Conservation (phyloP, 1,140 invertebrate genomes). For the Bombus fervidus region DNA sequence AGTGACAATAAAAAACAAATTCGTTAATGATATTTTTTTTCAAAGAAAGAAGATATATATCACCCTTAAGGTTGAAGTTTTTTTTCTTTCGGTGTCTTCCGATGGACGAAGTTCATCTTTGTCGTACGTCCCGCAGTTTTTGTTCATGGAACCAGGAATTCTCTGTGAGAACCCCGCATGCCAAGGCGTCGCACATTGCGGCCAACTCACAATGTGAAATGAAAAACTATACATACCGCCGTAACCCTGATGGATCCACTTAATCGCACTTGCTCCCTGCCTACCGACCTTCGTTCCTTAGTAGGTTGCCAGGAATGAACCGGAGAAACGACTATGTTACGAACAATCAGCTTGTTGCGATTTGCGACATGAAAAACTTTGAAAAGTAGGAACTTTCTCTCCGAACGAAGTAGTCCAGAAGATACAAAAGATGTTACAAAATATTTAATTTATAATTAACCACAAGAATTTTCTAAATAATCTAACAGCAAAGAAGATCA, state of each 20-base stretch:
- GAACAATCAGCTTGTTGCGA: neutral
- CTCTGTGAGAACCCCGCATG: constrained; percentile 75
- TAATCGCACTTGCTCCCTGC: constrained; percentile 53
- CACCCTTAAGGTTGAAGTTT: neutral
- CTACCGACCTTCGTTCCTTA: constrained; percentile 22
- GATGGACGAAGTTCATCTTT: constrained; percentile 8
- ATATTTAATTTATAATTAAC: no score
- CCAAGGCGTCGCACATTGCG: constrained; percentile 74
- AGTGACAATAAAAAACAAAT: neutral
- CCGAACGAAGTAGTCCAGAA: neutral
- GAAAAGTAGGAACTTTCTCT: neutral
- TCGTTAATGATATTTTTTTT: neutral
- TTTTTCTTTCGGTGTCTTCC: constrained; percentile 1
- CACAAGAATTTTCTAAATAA: no score
- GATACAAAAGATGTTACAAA: no score
- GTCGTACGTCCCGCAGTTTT: constrained; percentile 59
- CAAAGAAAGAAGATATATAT: neutral
- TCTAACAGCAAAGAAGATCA: no score
- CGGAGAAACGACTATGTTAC: neutral
- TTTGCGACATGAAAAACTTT: neutral
- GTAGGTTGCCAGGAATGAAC: neutral
- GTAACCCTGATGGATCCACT: constrained; percentile 63
- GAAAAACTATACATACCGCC: constrained; percentile 70
- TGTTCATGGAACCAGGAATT: constrained; percentile 63
- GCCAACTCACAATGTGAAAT: constrained; percentile 59